Conservation (phyloP, 2,797 vertebrate species). For the Anas capensis region DNA sequence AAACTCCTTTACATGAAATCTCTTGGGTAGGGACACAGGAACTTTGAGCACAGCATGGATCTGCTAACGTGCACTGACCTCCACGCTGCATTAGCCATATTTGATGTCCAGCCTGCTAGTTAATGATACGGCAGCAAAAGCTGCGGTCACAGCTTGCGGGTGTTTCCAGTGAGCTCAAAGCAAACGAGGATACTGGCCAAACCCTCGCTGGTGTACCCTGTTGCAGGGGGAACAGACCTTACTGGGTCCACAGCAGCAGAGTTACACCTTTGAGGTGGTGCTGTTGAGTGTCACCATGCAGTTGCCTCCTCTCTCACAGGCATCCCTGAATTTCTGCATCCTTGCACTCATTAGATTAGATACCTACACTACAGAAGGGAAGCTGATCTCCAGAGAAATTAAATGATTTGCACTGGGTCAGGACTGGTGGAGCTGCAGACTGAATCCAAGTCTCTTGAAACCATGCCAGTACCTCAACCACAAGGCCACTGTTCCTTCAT, state of each 20-base stretch:
- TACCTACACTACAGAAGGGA: background rate
- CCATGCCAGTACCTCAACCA: background rate
- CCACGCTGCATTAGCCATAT: accelerated
- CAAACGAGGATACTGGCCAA: background rate
- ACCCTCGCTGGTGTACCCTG: background rate
- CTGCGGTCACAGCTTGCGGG: background rate
- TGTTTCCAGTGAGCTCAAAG: background rate
- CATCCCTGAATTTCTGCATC: background rate
- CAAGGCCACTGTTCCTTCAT: background rate
- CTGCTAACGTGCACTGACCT: background rate
- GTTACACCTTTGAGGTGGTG: background rate
- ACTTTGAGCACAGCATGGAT: accelerated
- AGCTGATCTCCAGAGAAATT: background rate
- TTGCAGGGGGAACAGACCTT: background rate
- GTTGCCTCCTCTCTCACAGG: background rate
- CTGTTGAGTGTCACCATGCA: background rate
- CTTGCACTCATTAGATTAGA: accelerated
- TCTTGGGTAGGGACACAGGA: background rate
- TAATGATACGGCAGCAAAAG: background rate
- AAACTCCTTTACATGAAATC: accelerated
- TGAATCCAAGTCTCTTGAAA: background rate
- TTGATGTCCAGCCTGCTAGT: background rate
- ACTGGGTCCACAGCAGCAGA: accelerated
- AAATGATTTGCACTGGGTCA: background rate
- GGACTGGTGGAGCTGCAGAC: background rate